These are phyloP conservation scores for Poecilia gillii DNA, from an alignment of 2,797 vertebrate genomes.

Conservation along the genomic window DNA sequence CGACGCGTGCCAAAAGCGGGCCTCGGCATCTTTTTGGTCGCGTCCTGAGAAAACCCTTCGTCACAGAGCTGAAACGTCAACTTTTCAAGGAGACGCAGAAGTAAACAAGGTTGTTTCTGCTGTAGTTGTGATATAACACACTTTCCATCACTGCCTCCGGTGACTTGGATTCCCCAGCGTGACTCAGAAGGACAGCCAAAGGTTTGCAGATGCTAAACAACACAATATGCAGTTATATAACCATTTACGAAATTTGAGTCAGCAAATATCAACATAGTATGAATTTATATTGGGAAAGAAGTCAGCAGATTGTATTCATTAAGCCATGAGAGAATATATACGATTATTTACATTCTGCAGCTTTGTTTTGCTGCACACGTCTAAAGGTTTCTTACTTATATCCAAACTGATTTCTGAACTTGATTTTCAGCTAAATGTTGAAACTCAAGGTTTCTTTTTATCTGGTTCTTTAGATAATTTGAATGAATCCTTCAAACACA, in stretches of 20 bases:
- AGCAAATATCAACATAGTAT: constrained; percentile 32
- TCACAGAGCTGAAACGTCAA: constrained; percentile 28
- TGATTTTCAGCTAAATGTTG: background rate
- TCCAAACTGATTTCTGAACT: background rate
- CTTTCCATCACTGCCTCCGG: constrained; percentile 58
- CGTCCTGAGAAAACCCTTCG: constrained; percentile 55
- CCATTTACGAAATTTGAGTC: constrained; percentile 55
- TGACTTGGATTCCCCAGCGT: constrained; percentile 59
- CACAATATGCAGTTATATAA: constrained; percentile 60
- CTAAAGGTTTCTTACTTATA: background rate
- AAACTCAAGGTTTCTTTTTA: background rate
- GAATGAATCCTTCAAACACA: background rate
- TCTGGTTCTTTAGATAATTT: background rate
- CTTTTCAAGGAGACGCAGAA: constrained; percentile 35
- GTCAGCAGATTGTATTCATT: constrained; percentile 7
- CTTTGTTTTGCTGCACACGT: background rate
- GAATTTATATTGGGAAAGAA: constrained; percentile 7
- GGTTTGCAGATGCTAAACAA: constrained; percentile 73
- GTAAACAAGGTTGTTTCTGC: constrained; percentile 60
- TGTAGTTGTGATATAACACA: constrained; percentile 63
- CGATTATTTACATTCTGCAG: constrained; percentile 21
- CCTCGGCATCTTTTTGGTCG: constrained; percentile 9
- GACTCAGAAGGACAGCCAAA: constrained; percentile 62
- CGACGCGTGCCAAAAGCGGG: constrained; percentile 41
- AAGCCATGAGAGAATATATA: constrained; percentile 8